Percentiles rank a stretch among this genome's conserved stretches.
Conservation (phyloP, 1,140 invertebrate genomes). For the Bactericera cockerelli region DNA sequence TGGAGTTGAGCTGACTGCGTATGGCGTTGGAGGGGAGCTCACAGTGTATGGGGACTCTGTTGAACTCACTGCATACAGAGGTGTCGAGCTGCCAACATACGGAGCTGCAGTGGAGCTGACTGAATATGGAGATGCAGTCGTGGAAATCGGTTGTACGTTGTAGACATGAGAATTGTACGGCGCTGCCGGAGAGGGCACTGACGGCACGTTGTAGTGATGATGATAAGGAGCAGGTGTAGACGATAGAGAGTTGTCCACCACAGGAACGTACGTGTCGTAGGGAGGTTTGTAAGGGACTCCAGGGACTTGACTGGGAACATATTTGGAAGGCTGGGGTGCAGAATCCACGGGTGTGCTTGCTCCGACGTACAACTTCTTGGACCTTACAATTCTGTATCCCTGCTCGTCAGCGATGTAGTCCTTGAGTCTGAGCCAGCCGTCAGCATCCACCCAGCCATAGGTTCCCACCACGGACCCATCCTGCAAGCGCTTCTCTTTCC, state of each 20-base stretch:
- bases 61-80: too few species aligned
- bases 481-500: conserved; percentile 67
- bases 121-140: background rate
- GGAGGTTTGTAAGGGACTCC: conserved; percentile 16
- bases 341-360: conserved; percentile 46
- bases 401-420: conserved; percentile 72
- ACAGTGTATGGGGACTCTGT: background rate
- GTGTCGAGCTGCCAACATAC: background rate
- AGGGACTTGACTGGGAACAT: conserved; percentile 44
- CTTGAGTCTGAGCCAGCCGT: conserved; percentile 59
- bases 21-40: background rate
- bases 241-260: background rate
- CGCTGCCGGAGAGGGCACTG: conserved; percentile 6
- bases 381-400: conserved; percentile 58
- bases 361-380: conserved; percentile 62
- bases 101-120: background rate
- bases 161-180: conserved; percentile 9
- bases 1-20: background rate
- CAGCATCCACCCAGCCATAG: conserved; percentile 68
- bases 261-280: conserved; percentile 9
- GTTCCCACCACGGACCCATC: conserved; percentile 49
- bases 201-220: too few species aligned
- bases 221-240: background rate
- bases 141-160: conserved; percentile 5
- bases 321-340: conserved; percentile 51